Percentiles rank a stretch among this genome's conserved stretches.
Evolutionary conservation across 2,888 invertebrate species (phyloP).

Genomic region (Zhengitettix transpicula): DNA sequence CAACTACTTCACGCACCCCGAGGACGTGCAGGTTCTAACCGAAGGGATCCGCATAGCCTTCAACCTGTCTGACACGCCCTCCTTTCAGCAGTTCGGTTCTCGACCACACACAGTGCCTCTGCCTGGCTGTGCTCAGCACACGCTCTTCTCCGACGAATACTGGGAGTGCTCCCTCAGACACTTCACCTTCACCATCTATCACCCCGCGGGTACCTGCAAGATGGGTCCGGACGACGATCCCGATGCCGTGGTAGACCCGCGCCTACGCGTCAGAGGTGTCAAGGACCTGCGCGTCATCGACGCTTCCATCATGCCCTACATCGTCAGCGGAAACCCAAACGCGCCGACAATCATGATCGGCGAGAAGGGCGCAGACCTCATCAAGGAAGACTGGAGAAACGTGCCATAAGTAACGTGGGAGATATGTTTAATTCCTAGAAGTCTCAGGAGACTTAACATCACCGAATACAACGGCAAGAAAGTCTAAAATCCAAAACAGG

Average conservation of each 20-base stretch:
- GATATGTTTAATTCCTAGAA: neutral
- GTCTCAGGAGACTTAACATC: neutral
- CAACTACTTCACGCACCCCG: conserved; percentile 75
- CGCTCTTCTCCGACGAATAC: conserved; percentile 61
- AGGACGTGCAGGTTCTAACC: conserved; percentile 60
- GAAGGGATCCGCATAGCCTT: conserved; percentile 31
- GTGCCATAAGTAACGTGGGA: neutral
- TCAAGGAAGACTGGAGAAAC: conserved; percentile 62
- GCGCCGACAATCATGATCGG: conserved; percentile 83
- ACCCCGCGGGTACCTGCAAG: conserved; percentile 70
- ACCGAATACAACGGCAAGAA: neutral
- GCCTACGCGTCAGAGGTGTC: conserved; percentile 60
- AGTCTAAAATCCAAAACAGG: too few species aligned
- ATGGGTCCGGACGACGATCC: conserved; percentile 67
- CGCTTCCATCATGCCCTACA: conserved; percentile 77
- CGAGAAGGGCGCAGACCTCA: conserved; percentile 77
- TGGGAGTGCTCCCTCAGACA: conserved; percentile 76
- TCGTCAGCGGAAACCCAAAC: conserved; percentile 79
- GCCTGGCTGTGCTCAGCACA: conserved; percentile 62
- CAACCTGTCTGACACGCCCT: conserved; percentile 52
- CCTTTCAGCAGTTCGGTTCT: conserved; percentile 68
- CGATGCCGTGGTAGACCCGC: conserved; percentile 62
- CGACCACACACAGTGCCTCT: conserved; percentile 60
- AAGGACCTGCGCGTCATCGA: conserved; percentile 62
- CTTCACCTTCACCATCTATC: conserved; percentile 67